Evolutionary conservation across 2,113 vertebrate genomes (phyloP).

Genomic region (Cacatua alba): DNA sequence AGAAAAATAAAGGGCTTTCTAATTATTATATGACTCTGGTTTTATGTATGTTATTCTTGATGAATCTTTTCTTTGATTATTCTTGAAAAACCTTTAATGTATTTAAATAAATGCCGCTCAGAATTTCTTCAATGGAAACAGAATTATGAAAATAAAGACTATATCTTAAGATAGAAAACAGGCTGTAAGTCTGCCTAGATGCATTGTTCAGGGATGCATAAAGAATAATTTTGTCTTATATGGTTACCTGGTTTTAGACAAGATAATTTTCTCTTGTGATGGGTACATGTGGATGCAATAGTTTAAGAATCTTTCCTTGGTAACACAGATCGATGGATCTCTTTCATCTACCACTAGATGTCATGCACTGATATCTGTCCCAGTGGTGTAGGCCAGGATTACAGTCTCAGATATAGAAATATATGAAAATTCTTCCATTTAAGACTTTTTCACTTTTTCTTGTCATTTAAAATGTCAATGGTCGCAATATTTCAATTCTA

Average conservation of each 20-base stretch:
- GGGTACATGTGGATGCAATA: not conserved
- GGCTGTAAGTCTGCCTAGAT: not conserved
- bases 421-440: not conserved
- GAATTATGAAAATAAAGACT: not conserved
- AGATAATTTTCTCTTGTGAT: not conserved
- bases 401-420: not conserved
- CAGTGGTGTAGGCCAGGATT: not conserved
- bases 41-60: not conserved
- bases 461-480: not conserved
- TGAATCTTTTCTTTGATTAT: not conserved
- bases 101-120: not conserved
- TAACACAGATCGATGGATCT: not conserved
- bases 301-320: not conserved
- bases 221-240: not conserved
- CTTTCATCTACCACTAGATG: slow-evolving; percentile 52
- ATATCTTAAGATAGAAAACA: not conserved
- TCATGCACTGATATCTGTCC: slow-evolving; percentile 45
- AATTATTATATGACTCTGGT: not conserved
- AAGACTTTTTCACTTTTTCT: not conserved
- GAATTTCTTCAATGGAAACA: not conserved
- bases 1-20: not conserved
- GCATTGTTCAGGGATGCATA: not conserved
- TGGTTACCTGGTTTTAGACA: not conserved
- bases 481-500: not conserved
- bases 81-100: not conserved